A percentile compares a stretch with the other conserved stretches of the same genome.
These are phyloP conservation scores for Lamprotornis superbus DNA, from an alignment of 2,113 vertebrate genomes.

Conservation along the genomic window DNA sequence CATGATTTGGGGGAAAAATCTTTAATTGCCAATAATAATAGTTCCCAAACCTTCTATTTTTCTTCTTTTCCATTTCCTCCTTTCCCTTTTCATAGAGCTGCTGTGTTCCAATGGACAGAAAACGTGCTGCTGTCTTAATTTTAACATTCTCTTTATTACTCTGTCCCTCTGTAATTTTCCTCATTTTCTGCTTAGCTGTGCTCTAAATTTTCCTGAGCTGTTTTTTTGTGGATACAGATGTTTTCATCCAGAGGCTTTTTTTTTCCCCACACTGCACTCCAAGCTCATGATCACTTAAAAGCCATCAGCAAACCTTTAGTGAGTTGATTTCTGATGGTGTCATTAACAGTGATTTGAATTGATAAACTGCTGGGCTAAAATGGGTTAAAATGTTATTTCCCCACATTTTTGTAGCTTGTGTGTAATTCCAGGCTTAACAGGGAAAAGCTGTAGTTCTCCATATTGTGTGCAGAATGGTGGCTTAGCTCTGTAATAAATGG, in stretches of 20 bases:
- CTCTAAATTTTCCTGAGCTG: not conserved
- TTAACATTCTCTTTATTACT: not conserved
- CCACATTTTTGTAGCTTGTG: not conserved
- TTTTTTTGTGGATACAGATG: not conserved
- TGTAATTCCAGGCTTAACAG: not conserved
- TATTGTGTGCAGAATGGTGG: not conserved
- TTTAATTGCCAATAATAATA: conserved; percentile 57
- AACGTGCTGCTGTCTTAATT: not conserved
- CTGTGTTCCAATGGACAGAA: not conserved
- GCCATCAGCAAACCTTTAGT: not conserved
- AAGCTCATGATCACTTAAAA: not conserved
- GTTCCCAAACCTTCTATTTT: conserved; percentile 8
- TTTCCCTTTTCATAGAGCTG: not conserved
- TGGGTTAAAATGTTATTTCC: not conserved
- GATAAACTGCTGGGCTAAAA: not conserved
- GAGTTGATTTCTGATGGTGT: not conserved
- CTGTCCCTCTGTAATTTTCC: not conserved
- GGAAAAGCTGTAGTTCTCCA: not conserved
- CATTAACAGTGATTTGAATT: not conserved
- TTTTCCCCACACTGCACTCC: not conserved
- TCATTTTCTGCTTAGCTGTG: not conserved
- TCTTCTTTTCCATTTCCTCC: not conserved
- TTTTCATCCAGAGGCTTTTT: not conserved
- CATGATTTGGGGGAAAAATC: not conserved
- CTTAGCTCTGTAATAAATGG: not conserved